Evolutionary conservation across 2,797 vertebrate genomes (phyloP).

Genomic region (Lutjanus campechanus): DNA sequence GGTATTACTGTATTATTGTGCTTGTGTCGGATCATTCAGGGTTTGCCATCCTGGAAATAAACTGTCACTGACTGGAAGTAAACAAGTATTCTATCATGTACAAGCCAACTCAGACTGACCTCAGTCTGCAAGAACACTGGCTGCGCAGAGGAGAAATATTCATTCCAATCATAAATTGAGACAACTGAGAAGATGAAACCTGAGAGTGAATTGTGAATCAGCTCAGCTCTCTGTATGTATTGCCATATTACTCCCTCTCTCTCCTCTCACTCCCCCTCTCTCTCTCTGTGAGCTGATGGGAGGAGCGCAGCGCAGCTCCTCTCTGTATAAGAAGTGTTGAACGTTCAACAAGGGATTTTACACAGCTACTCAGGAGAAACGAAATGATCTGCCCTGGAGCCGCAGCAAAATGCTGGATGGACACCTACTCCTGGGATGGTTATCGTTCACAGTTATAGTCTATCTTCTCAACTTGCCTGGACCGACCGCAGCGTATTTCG

Average conservation of each 20-base stretch:
- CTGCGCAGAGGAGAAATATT: constrained; percentile 49
- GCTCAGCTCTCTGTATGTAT: constrained; percentile 45
- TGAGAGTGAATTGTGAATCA: constrained; percentile 71
- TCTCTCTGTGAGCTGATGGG: constrained; percentile 72
- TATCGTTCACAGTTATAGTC: constrained; percentile 90
- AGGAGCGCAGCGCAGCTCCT: constrained; percentile 82
- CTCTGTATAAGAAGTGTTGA: constrained; percentile 90
- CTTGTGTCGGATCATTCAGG: constrained; percentile 25
- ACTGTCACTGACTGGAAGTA: constrained; percentile 57
- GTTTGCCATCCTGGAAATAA: constrained; percentile 62
- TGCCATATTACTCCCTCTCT: constrained; percentile 44
- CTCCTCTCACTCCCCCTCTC: constrained; percentile 44
- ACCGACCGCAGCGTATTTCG: constrained; percentile 94
- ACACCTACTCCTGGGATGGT: constrained; percentile 96
- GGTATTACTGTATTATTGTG: constrained; percentile 8
- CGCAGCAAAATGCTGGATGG: constrained; percentile 99
- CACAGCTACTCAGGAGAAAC: constrained; percentile 93
- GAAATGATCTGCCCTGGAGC: constrained; percentile 97
- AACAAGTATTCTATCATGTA: constrained; percentile 53
- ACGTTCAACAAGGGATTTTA: constrained; percentile 85
- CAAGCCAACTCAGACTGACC: constrained; percentile 56
- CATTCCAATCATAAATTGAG: constrained; percentile 56
- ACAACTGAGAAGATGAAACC: constrained; percentile 56
- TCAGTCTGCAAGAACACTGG: constrained; percentile 58
- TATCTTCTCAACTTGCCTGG: constrained; percentile 88